phyloP scores from a whole-genome alignment of 2,888 invertebrate species.

The Lasioglossum villosulum region DNA sequence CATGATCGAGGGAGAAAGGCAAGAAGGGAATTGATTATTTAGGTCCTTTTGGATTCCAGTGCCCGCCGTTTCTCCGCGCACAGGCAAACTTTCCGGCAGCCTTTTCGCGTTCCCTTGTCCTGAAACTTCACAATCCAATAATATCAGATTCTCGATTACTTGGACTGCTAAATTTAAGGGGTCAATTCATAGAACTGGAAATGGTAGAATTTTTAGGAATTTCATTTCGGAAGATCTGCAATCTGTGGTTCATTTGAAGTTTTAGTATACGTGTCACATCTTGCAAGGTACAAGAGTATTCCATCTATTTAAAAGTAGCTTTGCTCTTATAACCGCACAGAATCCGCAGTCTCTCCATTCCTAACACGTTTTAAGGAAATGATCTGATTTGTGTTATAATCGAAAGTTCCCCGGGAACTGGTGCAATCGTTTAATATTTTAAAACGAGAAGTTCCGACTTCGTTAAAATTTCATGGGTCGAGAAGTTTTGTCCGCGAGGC shows the following conservation, averaged over 20 bases:
- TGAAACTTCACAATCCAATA: constrained; percentile 10
- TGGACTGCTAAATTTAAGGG: neutral
- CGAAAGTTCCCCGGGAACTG: neutral
- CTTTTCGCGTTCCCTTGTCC: constrained; percentile 20
- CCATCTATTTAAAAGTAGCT: no score
- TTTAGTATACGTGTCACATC: neutral
- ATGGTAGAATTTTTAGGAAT: neutral
- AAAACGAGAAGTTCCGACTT: neutral
- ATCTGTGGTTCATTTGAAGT: neutral
- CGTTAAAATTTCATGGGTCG: constrained; percentile 6
- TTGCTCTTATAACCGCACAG: no score
- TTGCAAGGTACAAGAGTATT: no score
- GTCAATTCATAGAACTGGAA: neutral
- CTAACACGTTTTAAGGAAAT: neutral
- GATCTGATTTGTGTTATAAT: neutral
- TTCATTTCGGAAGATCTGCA: neutral
- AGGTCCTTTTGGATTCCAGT: neutral
- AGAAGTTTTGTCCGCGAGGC: neutral
- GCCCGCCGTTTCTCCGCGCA: neutral
- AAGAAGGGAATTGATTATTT: constrained; percentile 47
- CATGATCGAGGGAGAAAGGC: constrained; percentile 27
- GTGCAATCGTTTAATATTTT: neutral
- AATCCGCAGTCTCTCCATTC: neutral
- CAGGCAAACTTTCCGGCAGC: neutral
- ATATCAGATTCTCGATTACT: neutral